These are phyloP conservation scores for Elephantulus edwardii DNA, from an alignment of 2,113 vertebrate species.

Conservation along the genomic window DNA sequence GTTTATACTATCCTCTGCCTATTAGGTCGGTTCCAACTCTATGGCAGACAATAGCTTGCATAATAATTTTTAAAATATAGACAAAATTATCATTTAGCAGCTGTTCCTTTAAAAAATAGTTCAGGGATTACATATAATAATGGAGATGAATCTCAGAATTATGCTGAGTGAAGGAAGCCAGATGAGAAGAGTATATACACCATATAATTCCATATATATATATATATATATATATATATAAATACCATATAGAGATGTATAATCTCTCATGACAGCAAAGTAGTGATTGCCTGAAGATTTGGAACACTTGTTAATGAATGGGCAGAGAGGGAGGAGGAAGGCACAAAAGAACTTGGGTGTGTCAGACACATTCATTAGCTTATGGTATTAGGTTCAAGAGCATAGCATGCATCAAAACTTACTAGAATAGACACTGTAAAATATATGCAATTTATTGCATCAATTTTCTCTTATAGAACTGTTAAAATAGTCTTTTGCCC, in stretches of 20 bases:
- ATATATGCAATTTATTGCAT: conserved; percentile 20
- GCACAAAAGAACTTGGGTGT: neutral
- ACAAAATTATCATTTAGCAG: neutral
- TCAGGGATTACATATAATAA: neutral
- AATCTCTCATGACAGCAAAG: neutral
- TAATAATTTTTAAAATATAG: neutral
- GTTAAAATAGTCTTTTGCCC: neutral
- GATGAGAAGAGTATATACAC: neutral
- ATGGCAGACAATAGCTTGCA: no score
- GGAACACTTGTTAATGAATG: neutral
- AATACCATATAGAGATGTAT: neutral
- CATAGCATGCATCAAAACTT: neutral
- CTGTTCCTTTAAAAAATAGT: conserved; percentile 1
- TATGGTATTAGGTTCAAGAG: neutral
- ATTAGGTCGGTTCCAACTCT: no score
- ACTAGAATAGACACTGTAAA: neutral
- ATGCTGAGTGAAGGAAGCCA: conserved; percentile 18
- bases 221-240: no score
- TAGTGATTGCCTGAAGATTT: neutral
- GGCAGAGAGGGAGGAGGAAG: neutral
- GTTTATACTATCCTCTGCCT: neutral
- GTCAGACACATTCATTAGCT: neutral
- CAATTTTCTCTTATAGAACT: neutral
- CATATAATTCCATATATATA: neutral
- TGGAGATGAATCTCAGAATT: conserved; percentile 3